These are phyloP conservation scores for Todiramphus saurophagus DNA, from an alignment of 2,113 vertebrate species.

Conservation along the genomic window DNA sequence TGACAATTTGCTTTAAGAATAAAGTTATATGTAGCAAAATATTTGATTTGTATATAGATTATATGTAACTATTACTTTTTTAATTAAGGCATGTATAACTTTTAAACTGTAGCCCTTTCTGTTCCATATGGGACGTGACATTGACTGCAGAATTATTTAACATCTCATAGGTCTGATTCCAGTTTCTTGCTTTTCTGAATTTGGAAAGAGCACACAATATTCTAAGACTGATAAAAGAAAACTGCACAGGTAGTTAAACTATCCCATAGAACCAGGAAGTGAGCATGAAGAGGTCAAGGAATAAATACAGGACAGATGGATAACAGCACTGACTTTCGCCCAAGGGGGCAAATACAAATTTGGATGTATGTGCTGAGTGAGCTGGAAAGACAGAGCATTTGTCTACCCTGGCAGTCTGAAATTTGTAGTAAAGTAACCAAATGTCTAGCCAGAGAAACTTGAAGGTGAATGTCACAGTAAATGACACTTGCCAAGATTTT, in stretches of 20 bases:
- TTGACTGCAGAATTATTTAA: constrained; percentile 58
- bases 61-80: neutral
- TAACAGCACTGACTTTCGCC: neutral
- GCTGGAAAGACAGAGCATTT: constrained; percentile 18
- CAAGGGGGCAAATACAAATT: constrained; percentile 18
- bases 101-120: neutral
- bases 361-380: constrained; percentile 24
- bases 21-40: neutral
- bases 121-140: neutral
- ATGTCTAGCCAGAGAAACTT: neutral
- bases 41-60: neutral
- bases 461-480: constrained; percentile 37
- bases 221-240: constrained; percentile 50
- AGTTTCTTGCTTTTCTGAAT: constrained; percentile 14
- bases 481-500: constrained; percentile 42
- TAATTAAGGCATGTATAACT: neutral
- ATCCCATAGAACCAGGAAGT: constrained; percentile 15
- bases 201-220: constrained; percentile 39
- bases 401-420: constrained; percentile 37
- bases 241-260: constrained; percentile 32
- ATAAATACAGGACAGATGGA: constrained; percentile 54
- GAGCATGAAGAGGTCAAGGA: constrained; percentile 43
- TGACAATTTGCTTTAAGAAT: constrained; percentile 15
- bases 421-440: constrained; percentile 11
- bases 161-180: neutral